Evolutionary conservation across 1,140 invertebrate genomes (phyloP).

Genomic region (Drosophila trapezifrons): DNA sequence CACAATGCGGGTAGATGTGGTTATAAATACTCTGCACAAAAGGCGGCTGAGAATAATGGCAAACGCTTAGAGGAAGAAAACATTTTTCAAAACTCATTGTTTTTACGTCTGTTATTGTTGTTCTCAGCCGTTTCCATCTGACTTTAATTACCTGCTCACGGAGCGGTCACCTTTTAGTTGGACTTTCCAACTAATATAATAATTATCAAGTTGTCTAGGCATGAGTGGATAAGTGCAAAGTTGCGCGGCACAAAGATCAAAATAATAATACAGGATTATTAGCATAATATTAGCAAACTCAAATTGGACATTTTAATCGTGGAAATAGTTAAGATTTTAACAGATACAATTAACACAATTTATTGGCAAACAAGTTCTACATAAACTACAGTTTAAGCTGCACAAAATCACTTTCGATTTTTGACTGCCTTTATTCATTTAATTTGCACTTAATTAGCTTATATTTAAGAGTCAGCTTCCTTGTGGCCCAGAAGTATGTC

Average conservation of each 20-base stretch:
- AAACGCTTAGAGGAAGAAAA: conserved; percentile 38
- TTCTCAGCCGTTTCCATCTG: background rate
- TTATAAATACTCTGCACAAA: conserved; percentile 34
- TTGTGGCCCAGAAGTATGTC: conserved; percentile 30
- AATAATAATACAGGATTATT: background rate
- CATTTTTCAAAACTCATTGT: conserved; percentile 50
- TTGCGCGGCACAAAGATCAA: background rate
- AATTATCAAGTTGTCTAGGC: conserved; percentile 36
- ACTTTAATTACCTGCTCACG: background rate
- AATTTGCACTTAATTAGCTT: conserved; percentile 19
- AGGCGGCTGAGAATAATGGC: conserved; percentile 48
- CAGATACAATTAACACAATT: conserved; percentile 13
- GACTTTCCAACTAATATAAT: background rate
- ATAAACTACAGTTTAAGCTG: background rate
- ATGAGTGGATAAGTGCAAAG: background rate
- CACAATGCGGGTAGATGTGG: conserved; percentile 38
- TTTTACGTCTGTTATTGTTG: conserved; percentile 22
- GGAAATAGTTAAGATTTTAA: background rate
- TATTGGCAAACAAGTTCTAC: conserved; percentile 22
- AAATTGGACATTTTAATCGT: background rate
- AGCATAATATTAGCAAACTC: background rate
- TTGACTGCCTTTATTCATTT: background rate
- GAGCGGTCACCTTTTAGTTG: background rate
- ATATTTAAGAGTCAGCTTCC: conserved; percentile 9
- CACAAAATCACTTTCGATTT: conserved; percentile 19